Percentiles rank a stretch among this genome's conserved stretches.
Conservation (phyloP, 2,888 invertebrate genomes). For the Athalia rosae region DNA sequence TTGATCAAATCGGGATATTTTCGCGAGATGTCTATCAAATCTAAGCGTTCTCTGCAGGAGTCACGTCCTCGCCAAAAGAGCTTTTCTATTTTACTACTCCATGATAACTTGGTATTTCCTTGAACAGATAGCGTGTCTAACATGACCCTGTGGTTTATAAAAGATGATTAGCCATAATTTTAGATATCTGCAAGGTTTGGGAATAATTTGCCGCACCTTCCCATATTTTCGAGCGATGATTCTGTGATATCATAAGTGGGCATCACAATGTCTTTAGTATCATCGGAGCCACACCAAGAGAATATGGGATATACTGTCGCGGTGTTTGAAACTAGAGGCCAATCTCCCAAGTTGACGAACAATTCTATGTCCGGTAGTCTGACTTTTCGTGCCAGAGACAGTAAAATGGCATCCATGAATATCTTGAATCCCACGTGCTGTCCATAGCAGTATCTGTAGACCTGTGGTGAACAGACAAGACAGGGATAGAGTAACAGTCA, state of each 20-base stretch:
- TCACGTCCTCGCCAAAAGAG: conserved; percentile 96
- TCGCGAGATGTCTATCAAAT: conserved; percentile 86
- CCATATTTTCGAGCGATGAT: conserved; percentile 94
- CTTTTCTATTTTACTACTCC: conserved; percentile 84
- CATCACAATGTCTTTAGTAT: conserved; percentile 91
- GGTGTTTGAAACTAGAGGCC: conserved; percentile 85
- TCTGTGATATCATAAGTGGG: conserved; percentile 97
- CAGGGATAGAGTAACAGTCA: too few relatives aligned
- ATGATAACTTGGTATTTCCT: conserved; percentile 82
- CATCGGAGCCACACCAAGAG: conserved; percentile 96
- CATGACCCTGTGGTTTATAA: conserved; percentile 79
- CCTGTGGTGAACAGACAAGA: conserved; percentile 63
- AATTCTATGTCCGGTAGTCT: conserved; percentile 91
- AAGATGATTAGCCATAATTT: conserved; percentile 12
- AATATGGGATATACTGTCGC: conserved; percentile 85
- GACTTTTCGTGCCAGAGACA: conserved; percentile 88
- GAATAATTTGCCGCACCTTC: conserved; percentile 78
- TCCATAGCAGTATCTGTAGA: conserved; percentile 93
- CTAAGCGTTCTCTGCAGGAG: conserved; percentile 88
- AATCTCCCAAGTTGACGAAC: conserved; percentile 95
- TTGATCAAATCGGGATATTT: conserved; percentile 88
- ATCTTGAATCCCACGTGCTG: conserved; percentile 97
- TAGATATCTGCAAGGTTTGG: conserved; percentile 1
- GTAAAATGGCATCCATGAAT: conserved; percentile 92
- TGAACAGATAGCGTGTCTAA: conserved; percentile 94